Evolutionary conservation across 2,888 invertebrate species (phyloP).

Genomic region (Atethmia centrago): DNA sequence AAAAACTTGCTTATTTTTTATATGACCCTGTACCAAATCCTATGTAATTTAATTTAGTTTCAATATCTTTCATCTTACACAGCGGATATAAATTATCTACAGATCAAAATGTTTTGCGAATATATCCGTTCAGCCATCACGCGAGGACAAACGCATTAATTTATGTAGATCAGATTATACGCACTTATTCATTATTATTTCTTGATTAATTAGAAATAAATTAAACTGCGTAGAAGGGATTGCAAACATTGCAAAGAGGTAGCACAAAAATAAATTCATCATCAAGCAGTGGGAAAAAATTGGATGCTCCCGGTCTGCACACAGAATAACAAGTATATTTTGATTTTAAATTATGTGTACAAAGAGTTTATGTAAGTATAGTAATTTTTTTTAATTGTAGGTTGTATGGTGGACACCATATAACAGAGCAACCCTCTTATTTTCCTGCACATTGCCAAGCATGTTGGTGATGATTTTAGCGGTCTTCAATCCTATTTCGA

Average conservation of each 20-base stretch:
- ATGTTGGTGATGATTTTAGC: too few relatives aligned
- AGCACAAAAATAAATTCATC: not conserved
- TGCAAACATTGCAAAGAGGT: not conserved
- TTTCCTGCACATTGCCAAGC: too few relatives aligned
- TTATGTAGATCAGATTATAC: conserved; percentile 8
- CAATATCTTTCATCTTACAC: conserved; percentile 52
- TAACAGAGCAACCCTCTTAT: too few relatives aligned
- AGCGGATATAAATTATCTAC: conserved; percentile 53
- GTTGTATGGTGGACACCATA: too few relatives aligned
- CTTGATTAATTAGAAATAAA: conserved; percentile 2
- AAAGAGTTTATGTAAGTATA: too few relatives aligned
- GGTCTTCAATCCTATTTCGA: too few relatives aligned
- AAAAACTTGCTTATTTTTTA: not conserved
- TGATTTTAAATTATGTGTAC: too few relatives aligned
- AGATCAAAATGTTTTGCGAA: conserved; percentile 49
- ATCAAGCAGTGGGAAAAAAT: too few relatives aligned
- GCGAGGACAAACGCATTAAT: conserved; percentile 53
- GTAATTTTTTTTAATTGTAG: too few relatives aligned
- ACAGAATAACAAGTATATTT: too few relatives aligned
- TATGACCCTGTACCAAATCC: conserved; percentile 37
- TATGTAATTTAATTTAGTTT: conserved; percentile 40
- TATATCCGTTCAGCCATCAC: conserved; percentile 53
- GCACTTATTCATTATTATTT: conserved; percentile 8
- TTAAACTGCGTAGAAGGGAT: not conserved
- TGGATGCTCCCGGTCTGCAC: too few relatives aligned